Evolutionary conservation across 2,113 vertebrate genomes (phyloP).

Genomic region (Pachycephala philippinensis): DNA sequence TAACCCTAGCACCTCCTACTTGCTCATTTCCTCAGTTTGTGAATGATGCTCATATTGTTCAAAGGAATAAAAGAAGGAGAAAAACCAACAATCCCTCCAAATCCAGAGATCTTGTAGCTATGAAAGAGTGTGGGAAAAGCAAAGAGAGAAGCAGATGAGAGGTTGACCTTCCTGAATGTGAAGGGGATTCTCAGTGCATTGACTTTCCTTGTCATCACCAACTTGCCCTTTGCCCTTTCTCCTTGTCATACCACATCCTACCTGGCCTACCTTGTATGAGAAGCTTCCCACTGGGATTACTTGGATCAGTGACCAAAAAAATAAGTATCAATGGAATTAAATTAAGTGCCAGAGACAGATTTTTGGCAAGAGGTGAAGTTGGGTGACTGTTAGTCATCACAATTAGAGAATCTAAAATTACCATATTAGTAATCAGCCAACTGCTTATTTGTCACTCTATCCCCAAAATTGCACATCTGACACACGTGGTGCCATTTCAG

Average conservation of each 20-base stretch:
- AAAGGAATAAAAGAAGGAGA: not conserved
- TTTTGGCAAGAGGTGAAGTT: conserved; percentile 43
- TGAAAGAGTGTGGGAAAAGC: not conserved
- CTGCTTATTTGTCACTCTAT: conserved; percentile 33
- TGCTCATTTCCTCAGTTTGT: not conserved
- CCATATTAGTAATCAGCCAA: conserved; percentile 34
- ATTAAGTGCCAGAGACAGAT: not conserved
- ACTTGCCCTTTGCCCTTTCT: not conserved
- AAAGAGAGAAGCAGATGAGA: not conserved
- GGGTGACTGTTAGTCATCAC: conserved; percentile 32
- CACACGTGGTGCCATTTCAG: conserved; percentile 26
- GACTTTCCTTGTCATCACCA: not conserved
- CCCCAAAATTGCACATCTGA: not conserved
- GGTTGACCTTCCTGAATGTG: not conserved
- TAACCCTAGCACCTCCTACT: not conserved
- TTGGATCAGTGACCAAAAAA: not conserved
- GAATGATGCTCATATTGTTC: not conserved
- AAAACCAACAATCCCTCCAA: not conserved
- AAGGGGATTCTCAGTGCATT: not conserved
- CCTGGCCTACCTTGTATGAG: not conserved
- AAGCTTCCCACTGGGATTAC: not conserved
- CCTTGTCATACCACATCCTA: not conserved
- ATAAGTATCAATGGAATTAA: not conserved
- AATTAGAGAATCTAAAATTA: conserved; percentile 47
- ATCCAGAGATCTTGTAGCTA: not conserved